Base-by-base conservation (phyloP, 2,888 invertebrate genomes). In the Omphaloscelis lunosa region DNA sequence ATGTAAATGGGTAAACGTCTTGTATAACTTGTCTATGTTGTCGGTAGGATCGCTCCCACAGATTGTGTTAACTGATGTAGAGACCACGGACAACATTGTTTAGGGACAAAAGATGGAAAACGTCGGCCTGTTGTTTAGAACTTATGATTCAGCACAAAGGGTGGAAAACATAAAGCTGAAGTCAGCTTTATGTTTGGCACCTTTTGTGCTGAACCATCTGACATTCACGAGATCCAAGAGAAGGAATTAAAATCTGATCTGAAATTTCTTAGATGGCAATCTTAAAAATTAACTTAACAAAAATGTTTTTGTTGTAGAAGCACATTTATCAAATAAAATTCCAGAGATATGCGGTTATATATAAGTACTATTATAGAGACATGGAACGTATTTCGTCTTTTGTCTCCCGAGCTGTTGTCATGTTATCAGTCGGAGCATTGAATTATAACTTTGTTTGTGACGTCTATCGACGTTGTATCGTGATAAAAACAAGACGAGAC, bases 1-100 rank as follows among this genome's bases (percentile, higher is more conserved):
- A 96, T 96, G 93, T 93, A 91, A 96, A 96, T 95, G 93, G 86
- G 90, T 89, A 89, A 91, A 92, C 92, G 92, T 93, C 93, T 93
- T 91, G 92, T 92, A 93, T 92, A 89, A 88, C 84, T 88, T 89
- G 83, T 92, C 82, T 93, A 90, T 93, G 86, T 70, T 86, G 84
- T 84, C 86, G 79, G 86, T 63, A 67, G 86, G 67, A 79, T 75
- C 63, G 84, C 84, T 86, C 84, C 79, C 86, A 86, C 91, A 90
- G 86, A 89, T 88, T 85, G 84, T 82, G 81, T 82, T 83, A 82
- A 80, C 83, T 86, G 88, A 86, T 83, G 82, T 78, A 77, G 70
- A 76, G 76, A 79, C 77, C 73, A 76, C 77, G 72, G 72, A 83
- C 86, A 83, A 27, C 34, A 34, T 84, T 85, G 78, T 85, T 76